Conservation (phyloP, 2,113 vertebrate species). For the Esox niger region DNA sequence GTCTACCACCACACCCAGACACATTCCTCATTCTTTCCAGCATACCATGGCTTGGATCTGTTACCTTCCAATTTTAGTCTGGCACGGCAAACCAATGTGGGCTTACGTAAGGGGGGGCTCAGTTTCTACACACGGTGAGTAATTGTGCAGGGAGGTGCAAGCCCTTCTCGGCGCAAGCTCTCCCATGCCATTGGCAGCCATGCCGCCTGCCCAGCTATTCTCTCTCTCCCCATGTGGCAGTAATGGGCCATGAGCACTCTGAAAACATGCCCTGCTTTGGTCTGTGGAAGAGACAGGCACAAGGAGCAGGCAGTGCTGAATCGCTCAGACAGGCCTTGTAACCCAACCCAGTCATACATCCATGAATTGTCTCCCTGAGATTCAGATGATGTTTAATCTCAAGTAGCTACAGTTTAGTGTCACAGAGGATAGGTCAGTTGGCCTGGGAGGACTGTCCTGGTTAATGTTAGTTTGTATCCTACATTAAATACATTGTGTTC, state of each 20-base stretch:
- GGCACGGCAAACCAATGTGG: constrained; percentile 54
- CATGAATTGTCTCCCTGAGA: constrained; percentile 17
- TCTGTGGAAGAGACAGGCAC: constrained; percentile 35
- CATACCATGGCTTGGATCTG: constrained; percentile 34
- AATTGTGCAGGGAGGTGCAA: constrained; percentile 65
- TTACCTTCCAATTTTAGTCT: constrained; percentile 62
- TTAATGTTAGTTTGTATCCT: not conserved
- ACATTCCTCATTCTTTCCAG: constrained; percentile 40
- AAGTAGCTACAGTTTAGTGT: not conserved
- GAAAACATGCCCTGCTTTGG: constrained; percentile 33
- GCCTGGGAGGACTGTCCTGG: not conserved
- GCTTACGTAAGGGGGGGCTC: constrained; percentile 33
- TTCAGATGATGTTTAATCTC: constrained; percentile 9
- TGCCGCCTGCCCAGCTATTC: not conserved
- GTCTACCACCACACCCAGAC: constrained; percentile 12
- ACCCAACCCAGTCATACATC: constrained; percentile 13
- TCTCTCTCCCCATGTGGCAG: constrained; percentile 41
- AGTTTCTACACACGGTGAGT: constrained; percentile 62
- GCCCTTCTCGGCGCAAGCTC: constrained; percentile 63
- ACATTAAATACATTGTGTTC: no score
- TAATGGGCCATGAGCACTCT: constrained; percentile 52
- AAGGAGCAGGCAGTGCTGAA: constrained; percentile 39
- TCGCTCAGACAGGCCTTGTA: constrained; percentile 46
- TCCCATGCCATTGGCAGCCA: constrained; percentile 59
- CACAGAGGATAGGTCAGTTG: constrained; percentile 14